These are phyloP conservation scores for Cricetomys ansorgei DNA, from an alignment of 2,113 vertebrate genomes.

Conservation along the genomic window DNA sequence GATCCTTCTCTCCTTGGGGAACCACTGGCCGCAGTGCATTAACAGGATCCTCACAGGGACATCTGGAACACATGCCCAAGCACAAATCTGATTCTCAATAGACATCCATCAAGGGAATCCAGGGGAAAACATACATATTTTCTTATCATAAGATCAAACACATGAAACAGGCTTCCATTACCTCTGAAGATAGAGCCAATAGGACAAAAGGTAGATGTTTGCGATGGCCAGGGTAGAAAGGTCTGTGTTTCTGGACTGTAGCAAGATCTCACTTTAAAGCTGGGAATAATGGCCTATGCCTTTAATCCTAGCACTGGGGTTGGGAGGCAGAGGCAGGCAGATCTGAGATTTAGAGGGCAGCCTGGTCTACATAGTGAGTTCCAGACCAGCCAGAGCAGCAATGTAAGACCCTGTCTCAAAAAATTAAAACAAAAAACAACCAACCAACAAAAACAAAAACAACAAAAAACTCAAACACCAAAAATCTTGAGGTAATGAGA, in stretches of 20 bases:
- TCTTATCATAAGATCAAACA: background rate
- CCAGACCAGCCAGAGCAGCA: background rate
- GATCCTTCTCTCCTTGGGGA: constrained; percentile 20
- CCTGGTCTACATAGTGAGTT: background rate
- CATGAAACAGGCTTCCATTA: constrained; percentile 23
- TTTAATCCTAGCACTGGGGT: background rate
- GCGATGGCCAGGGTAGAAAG: constrained; percentile 23
- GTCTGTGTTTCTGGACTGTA: background rate
- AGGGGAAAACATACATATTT: background rate
- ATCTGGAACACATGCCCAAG: background rate
- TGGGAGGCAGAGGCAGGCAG: background rate
- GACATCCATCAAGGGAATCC: constrained; percentile 54
- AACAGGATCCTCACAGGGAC: background rate
- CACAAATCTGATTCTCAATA: constrained; percentile 38
- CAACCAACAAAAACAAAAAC: too few relatives aligned
- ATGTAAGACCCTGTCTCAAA: background rate
- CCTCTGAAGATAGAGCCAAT: constrained; percentile 21
- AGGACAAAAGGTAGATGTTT: background rate
- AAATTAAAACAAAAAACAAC: background rate
- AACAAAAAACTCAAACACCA: background rate
- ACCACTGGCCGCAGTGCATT: background rate
- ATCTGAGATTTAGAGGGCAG: background rate
- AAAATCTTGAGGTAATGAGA: background rate
- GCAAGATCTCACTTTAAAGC: background rate
- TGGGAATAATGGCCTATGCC: background rate